Evolutionary conservation across 2,797 vertebrate species (phyloP).

Genomic region (Amphiprion clarkii): DNA sequence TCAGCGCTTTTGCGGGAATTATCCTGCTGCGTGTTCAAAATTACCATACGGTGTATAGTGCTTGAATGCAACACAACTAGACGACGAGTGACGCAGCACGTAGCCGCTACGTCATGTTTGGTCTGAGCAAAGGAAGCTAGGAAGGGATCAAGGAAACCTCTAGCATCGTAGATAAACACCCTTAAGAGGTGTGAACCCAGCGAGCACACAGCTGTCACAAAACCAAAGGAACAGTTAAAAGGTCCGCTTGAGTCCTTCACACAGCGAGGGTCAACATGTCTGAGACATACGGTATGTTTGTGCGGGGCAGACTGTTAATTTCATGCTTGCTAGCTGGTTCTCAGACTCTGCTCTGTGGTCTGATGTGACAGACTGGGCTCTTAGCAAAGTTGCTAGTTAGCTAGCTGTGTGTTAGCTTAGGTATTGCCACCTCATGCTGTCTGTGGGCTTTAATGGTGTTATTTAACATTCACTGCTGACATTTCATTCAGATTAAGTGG

Average conservation of each 20-base stretch:
- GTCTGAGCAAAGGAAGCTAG: conserved; percentile 63
- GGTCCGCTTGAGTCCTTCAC: conserved; percentile 53
- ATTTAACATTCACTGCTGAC: background rate
- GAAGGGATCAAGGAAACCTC: conserved; percentile 71
- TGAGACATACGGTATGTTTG: conserved; percentile 88
- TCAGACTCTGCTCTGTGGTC: conserved; percentile 13
- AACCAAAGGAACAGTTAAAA: conserved; percentile 34
- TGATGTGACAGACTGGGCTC: conserved; percentile 27
- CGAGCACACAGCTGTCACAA: conserved; percentile 42
- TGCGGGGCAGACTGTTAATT: conserved; percentile 7
- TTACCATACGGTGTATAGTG: background rate
- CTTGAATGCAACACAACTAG: conserved; percentile 27
- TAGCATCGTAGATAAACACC: conserved; percentile 74
- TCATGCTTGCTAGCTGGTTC: conserved; percentile 30
- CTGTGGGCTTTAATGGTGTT: background rate
- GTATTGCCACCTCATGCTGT: conserved; percentile 7
- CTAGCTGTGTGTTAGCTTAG: conserved; percentile 20
- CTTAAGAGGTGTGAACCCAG: conserved; percentile 58
- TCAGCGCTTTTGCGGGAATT: background rate
- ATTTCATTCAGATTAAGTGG: background rate
- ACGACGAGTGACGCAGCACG: conserved; percentile 62
- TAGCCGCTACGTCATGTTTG: conserved; percentile 46
- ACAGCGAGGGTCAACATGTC: conserved; percentile 84
- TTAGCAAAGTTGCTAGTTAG: conserved; percentile 52
- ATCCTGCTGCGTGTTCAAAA: background rate